These are phyloP conservation scores for Yasuhikotakia modesta DNA, from an alignment of 2,797 vertebrate species.

Conservation along the genomic window DNA sequence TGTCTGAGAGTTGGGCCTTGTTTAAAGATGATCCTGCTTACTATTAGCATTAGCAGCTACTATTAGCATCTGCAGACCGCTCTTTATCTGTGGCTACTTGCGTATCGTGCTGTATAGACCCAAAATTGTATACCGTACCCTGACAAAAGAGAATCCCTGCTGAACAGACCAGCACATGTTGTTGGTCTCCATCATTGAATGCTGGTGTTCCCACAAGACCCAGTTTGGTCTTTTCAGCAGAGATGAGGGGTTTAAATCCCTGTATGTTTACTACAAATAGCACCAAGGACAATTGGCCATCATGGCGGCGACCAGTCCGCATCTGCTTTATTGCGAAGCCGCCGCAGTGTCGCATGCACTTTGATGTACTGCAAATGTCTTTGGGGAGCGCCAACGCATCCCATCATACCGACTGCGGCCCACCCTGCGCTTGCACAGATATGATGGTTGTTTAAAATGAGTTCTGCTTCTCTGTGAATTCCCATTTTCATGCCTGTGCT, in stretches of 20 bases:
- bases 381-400: conserved; percentile 4
- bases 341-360: background rate
- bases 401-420: background rate
- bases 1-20: background rate
- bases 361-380: conserved; percentile 25
- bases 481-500: conserved; percentile 34
- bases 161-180: background rate
- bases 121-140: background rate
- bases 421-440: conserved; percentile 1
- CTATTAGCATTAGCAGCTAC: background rate
- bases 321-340: conserved; percentile 15
- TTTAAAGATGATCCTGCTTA: background rate
- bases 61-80: background rate
- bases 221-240: background rate
- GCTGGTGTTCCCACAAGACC: background rate
- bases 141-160: background rate
- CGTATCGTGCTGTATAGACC: background rate
- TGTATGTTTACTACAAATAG: conserved; percentile 19
- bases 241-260: background rate
- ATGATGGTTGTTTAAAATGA: conserved; percentile 38
- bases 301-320: conserved; percentile 1
- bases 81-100: background rate
- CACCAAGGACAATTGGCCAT: conserved; percentile 8
- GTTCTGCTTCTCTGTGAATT: conserved; percentile 40
- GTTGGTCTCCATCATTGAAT: background rate